Evolutionary conservation across 2,113 vertebrate species (phyloP).

Genomic region (Baryphthengus martii): DNA sequence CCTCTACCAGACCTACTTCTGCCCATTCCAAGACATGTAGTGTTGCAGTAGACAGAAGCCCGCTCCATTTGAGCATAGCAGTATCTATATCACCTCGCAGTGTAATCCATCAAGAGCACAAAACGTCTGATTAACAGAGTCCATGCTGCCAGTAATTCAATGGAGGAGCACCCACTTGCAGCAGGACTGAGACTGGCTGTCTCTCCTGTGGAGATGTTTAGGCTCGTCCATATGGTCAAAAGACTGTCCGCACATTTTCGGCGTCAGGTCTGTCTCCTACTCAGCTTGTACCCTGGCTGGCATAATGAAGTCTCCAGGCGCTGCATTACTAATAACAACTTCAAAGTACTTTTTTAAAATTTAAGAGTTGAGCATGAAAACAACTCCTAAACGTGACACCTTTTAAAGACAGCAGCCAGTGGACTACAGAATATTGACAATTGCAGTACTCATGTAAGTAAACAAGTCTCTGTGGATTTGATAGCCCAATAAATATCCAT

Average conservation of each 20-base stretch:
- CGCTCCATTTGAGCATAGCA: neutral
- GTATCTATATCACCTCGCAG: rapidly evolving
- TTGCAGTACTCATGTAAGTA: neutral
- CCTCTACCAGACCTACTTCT: neutral
- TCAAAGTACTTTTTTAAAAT: slow-evolving; percentile 34
- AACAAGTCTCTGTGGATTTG: slow-evolving; percentile 45
- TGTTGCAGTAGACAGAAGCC: neutral
- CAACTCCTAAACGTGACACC: neutral
- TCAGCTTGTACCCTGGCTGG: neutral
- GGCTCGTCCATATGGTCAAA: neutral
- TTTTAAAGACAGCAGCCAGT: slow-evolving; percentile 7
- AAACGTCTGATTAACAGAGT: neutral
- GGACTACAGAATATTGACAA: slow-evolving; percentile 34
- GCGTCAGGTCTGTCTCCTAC: neutral
- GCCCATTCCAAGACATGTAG: neutral
- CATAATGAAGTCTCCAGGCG: neutral
- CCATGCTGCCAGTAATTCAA: neutral
- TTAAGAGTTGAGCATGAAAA: slow-evolving; percentile 21
- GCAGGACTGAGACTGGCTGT: neutral
- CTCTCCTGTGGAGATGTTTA: neutral
- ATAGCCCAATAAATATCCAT: slow-evolving; percentile 56
- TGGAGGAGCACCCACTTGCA: neutral
- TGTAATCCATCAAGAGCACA: neutral
- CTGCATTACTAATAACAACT: slow-evolving; percentile 4
- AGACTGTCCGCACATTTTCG: neutral